These are phyloP conservation scores for Candidula unifasciata DNA, from an alignment of 2,888 invertebrate genomes.

Conservation along the genomic window DNA sequence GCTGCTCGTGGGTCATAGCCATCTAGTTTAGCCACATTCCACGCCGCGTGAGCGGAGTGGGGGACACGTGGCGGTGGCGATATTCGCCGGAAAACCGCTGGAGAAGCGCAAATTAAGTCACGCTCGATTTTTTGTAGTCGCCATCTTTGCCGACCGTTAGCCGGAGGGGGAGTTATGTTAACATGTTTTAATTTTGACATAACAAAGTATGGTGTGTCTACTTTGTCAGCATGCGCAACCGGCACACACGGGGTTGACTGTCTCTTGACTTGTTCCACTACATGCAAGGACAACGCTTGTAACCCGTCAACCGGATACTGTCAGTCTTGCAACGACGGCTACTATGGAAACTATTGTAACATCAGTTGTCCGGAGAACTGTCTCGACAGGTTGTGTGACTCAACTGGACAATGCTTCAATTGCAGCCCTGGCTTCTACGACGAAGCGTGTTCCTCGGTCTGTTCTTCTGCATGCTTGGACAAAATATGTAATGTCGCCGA, in stretches of 20 bases:
- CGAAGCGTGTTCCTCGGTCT: neutral
- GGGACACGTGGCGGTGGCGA: too few relatives aligned
- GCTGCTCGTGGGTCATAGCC: too few relatives aligned
- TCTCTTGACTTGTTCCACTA: neutral
- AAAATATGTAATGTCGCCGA: neutral
- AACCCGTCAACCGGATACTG: neutral
- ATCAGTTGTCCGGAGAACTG: neutral
- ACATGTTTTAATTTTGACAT: too few relatives aligned
- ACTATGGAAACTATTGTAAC: neutral
- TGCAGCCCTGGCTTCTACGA: neutral
- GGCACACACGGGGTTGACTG: neutral
- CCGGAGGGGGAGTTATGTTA: too few relatives aligned
- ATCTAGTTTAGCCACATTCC: too few relatives aligned
- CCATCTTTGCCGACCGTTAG: too few relatives aligned
- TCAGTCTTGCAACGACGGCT: neutral
- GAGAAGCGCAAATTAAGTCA: too few relatives aligned
- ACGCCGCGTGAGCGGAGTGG: too few relatives aligned
- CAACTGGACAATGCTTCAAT: neutral
- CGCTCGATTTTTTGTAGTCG: too few relatives aligned
- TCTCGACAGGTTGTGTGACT: neutral
- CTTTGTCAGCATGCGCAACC: neutral
- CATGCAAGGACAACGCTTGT: neutral
- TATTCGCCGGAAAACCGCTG: too few relatives aligned
- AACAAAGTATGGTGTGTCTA: too few relatives aligned
- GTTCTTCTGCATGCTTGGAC: neutral